Evolutionary conservation across 1,140 invertebrate species (phyloP).

Genomic region (Drosophila sulfurigaster): DNA sequence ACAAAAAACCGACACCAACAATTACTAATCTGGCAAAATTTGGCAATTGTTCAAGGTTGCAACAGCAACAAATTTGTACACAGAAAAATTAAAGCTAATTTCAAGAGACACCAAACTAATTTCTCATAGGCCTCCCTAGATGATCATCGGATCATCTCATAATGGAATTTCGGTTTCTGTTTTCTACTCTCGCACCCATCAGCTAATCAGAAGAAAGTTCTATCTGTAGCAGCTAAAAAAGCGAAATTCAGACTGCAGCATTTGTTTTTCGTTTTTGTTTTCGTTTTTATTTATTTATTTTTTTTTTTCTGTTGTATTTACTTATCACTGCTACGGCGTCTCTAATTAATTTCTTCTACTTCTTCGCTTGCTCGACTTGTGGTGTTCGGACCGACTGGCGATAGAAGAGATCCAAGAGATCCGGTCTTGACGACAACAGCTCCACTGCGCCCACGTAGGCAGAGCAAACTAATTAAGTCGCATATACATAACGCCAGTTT

Average conservation of each 20-base stretch:
- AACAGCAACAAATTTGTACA: conserved; percentile 11
- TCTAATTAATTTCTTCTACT: conserved; percentile 76
- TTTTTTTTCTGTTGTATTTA: conserved; percentile 54
- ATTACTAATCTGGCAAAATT: conserved; percentile 48
- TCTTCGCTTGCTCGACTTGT: conserved; percentile 20
- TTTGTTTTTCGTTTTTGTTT: conserved; percentile 46
- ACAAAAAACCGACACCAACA: conserved; percentile 24
- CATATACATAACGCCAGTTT: conserved; percentile 74
- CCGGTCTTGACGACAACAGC: conserved; percentile 51
- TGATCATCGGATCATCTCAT: neutral
- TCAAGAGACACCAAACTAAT: conserved; percentile 36
- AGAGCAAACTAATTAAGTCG: conserved; percentile 78
- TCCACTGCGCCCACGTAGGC: conserved; percentile 49
- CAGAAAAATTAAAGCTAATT: conserved; percentile 43
- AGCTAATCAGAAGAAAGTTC: conserved; percentile 71
- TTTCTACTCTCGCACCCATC: conserved; percentile 22
- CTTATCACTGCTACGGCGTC: conserved; percentile 68
- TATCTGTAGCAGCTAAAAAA: conserved; percentile 26
- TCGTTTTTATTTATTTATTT: conserved; percentile 20
- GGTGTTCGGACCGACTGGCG: conserved; percentile 22
- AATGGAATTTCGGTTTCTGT: conserved; percentile 6
- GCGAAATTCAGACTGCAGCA: conserved; percentile 17
- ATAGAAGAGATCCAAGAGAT: conserved; percentile 46
- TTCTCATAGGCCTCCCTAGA: conserved; percentile 12
- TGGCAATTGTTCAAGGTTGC: conserved; percentile 75